These are phyloP conservation scores for Hycleus cichorii DNA, from an alignment of 1,140 invertebrate species.

Conservation along the genomic window DNA sequence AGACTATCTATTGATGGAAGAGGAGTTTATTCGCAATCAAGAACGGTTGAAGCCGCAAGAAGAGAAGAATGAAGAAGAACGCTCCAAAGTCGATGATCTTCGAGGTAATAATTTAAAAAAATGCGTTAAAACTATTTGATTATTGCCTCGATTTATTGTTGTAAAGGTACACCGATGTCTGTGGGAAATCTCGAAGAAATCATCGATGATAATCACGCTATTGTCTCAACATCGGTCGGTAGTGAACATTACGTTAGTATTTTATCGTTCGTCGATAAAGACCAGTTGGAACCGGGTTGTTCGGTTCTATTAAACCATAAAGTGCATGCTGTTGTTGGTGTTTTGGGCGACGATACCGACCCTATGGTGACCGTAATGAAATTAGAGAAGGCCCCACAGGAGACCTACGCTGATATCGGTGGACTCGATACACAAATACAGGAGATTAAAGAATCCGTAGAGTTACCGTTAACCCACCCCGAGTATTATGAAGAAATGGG, in stretches of 20 bases:
- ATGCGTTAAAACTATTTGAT: neutral
- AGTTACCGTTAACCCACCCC: conserved; percentile 96
- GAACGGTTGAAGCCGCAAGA: conserved; percentile 97
- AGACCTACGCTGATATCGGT: conserved; percentile 99
- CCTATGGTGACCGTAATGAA: conserved; percentile 99
- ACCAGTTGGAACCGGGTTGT: conserved; percentile 97
- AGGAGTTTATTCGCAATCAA: conserved; percentile 98
- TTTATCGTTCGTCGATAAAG: conserved; percentile 99
- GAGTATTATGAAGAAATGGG: conserved; percentile 99
- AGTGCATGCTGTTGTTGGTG: conserved; percentile 98
- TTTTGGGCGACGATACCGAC: conserved; percentile 98
- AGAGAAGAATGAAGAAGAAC: conserved; percentile 97
- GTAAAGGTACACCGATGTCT: conserved; percentile 88
- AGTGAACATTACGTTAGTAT: conserved; percentile 99
- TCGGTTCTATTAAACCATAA: conserved; percentile 99
- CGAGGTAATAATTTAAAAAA: conserved; percentile 42
- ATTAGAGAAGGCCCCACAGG: conserved; percentile 97
- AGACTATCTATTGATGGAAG: conserved; percentile 98
- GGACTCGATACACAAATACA: conserved; percentile 99
- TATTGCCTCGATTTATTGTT: conserved; percentile 37
- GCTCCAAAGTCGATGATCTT: conserved; percentile 95
- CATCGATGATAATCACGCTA: conserved; percentile 99
- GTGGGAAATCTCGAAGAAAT: conserved; percentile 99
- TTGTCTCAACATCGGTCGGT: conserved; percentile 98
- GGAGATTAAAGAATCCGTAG: conserved; percentile 99